phyloP scores from a whole-genome alignment of 92 coral and sea anemone genomes.

The Montipora capitata region DNA sequence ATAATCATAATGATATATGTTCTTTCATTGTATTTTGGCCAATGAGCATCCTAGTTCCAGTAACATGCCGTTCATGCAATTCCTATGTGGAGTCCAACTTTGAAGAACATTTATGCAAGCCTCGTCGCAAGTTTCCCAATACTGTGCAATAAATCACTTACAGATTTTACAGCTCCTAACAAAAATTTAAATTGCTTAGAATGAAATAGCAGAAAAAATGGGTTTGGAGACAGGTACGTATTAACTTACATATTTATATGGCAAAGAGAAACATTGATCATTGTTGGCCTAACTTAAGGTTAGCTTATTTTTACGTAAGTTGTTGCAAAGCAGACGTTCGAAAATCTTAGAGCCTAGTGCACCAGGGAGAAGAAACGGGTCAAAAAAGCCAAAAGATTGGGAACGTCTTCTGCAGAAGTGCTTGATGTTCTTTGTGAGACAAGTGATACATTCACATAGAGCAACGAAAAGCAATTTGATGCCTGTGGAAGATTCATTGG shows the following conservation, averaged over 20 bases:
- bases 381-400: slow-evolving; percentile 17
- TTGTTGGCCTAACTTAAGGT: neutral
- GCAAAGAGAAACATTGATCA: neutral
- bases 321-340: slow-evolving; percentile 31
- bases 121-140: slow-evolving; percentile 12
- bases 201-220: slow-evolving; percentile 7
- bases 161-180: neutral
- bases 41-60: slow-evolving; percentile 15
- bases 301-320: slow-evolving; percentile 11
- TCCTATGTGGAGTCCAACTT: slow-evolving; percentile 4
- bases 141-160: neutral
- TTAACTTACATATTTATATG: neutral
- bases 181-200: slow-evolving; percentile 7
- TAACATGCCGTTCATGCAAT: neutral
- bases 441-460: slow-evolving; percentile 21
- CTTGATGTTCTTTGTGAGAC: slow-evolving; percentile 6
- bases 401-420: slow-evolving; percentile 18
- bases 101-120: slow-evolving; percentile 1
- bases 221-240: slow-evolving; percentile 14
- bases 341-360: slow-evolving; percentile 14
- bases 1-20: too few relatives aligned
- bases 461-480: slow-evolving; percentile 10
- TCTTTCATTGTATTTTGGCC: slow-evolving; percentile 19
- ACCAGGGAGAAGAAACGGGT: slow-evolving; percentile 20
- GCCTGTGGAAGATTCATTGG: slow-evolving; percentile 1